phyloP scores from a whole-genome alignment of 2,797 vertebrate genomes.

The Glossophaga mutica region DNA sequence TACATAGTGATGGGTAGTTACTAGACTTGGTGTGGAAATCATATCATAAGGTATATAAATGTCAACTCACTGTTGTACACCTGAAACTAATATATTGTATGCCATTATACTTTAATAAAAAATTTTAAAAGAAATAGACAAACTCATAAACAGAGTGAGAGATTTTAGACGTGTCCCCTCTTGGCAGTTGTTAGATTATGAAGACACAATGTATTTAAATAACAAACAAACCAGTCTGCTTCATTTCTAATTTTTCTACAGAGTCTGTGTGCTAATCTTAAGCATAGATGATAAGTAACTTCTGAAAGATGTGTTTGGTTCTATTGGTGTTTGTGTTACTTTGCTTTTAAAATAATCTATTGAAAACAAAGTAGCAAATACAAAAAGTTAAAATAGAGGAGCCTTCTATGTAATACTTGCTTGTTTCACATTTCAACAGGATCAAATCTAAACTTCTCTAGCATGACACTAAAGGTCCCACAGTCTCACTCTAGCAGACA shows the following conservation, averaged over 20 bases:
- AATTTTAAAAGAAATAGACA: not conserved
- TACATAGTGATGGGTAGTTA: not conserved
- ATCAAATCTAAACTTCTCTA: not conserved
- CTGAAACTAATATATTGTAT: not conserved
- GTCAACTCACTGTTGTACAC: not conserved
- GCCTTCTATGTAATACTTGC: not conserved
- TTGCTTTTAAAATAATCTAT: not conserved
- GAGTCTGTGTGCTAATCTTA: not conserved
- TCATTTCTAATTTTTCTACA: not conserved
- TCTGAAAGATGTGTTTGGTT: not conserved
- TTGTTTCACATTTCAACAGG: slow-evolving; percentile 1
- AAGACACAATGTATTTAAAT: not conserved
- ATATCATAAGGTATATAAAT: not conserved
- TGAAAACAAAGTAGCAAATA: not conserved
- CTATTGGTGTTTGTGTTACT: not conserved
- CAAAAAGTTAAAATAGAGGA: not conserved
- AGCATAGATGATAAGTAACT: not conserved
- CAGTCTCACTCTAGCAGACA: not conserved
- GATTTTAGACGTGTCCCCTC: not conserved
- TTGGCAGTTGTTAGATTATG: slow-evolving; percentile 2
- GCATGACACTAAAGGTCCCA: not conserved
- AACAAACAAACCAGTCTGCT: not conserved
- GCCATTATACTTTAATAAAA: not conserved
- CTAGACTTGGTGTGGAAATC: too few species aligned
- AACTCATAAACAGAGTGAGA: not conserved